Conservation (phyloP, 2,797 vertebrate species). For the Bovichtus diacanthus region DNA sequence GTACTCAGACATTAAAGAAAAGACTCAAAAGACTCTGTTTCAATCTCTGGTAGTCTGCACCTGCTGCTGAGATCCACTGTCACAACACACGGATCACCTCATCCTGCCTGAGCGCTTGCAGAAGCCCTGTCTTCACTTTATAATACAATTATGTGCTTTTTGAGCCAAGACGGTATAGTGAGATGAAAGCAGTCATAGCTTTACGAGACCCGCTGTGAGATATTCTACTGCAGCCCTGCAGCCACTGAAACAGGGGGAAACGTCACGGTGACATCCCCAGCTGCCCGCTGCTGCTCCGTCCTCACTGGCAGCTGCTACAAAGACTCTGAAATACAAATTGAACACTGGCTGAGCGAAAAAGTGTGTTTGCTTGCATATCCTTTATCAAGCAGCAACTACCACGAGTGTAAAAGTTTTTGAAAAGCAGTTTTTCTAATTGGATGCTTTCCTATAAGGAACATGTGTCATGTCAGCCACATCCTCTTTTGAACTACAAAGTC, state of each 20-base stretch:
- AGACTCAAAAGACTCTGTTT: no score
- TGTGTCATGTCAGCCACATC: neutral
- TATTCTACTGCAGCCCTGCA: neutral
- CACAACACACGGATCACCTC: no score
- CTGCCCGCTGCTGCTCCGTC: neutral
- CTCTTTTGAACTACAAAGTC: neutral
- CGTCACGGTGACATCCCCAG: neutral
- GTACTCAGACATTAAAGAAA: no score
- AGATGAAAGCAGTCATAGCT: constrained; percentile 7
- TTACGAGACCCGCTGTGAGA: neutral
- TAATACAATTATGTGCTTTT: neutral
- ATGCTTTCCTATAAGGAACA: neutral
- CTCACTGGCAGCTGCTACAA: neutral
- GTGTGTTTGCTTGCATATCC: neutral
- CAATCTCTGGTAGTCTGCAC: no score
- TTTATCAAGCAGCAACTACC: neutral
- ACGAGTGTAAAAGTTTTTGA: neutral
- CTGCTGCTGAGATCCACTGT: no score
- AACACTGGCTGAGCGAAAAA: neutral
- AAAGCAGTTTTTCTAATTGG: neutral
- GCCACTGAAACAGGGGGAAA: neutral
- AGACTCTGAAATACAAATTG: neutral
- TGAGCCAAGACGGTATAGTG: neutral
- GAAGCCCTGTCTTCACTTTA: no score
- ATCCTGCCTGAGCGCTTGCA: no score